A percentile compares a stretch with the other conserved stretches of the same genome.
phyloP scores from a whole-genome alignment of 2,888 invertebrate genomes.

The Diloba caeruleocephala region DNA sequence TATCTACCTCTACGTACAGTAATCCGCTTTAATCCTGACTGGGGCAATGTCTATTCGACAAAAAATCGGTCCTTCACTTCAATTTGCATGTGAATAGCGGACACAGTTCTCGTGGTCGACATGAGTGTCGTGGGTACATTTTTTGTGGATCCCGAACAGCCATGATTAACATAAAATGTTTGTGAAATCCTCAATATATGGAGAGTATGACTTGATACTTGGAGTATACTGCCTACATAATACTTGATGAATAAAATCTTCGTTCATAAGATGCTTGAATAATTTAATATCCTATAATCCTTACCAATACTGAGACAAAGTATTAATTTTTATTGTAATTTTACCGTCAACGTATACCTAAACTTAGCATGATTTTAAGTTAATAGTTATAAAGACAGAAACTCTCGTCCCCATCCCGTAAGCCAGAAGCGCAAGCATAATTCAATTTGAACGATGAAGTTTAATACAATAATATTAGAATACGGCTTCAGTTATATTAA shows the following conservation, averaged over 20 bases:
- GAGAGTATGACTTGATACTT: conserved; percentile 64
- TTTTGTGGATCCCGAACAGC: conserved; percentile 66
- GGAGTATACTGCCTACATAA: conserved; percentile 52
- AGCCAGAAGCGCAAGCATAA: conserved; percentile 39
- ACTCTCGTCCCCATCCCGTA: conserved; percentile 6
- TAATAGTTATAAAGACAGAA: conserved; percentile 19
- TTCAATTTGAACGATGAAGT: conserved; percentile 52
- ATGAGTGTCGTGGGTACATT: conserved; percentile 67
- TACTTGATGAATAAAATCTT: conserved; percentile 57
- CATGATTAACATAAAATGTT: conserved; percentile 79
- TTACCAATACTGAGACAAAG: conserved; percentile 22
- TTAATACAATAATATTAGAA: conserved; percentile 54
- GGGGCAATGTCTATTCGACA: conserved; percentile 69
- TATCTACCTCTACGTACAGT: conserved; percentile 63
- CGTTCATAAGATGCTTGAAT: conserved; percentile 53
- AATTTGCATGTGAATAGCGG: conserved; percentile 77
- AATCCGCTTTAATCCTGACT: conserved; percentile 65
- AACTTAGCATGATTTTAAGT: conserved; percentile 46
- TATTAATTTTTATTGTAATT: conserved; percentile 35
- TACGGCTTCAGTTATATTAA: conserved; percentile 56
- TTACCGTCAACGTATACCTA: conserved; percentile 23
- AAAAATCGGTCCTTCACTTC: conserved; percentile 72
- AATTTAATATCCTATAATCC: conserved; percentile 51
- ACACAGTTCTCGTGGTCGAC: conserved; percentile 62
- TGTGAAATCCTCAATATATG: conserved; percentile 67